These are phyloP conservation scores for Asteroscopus sphinx DNA, from an alignment of 2,888 invertebrate genomes.

Conservation along the genomic window DNA sequence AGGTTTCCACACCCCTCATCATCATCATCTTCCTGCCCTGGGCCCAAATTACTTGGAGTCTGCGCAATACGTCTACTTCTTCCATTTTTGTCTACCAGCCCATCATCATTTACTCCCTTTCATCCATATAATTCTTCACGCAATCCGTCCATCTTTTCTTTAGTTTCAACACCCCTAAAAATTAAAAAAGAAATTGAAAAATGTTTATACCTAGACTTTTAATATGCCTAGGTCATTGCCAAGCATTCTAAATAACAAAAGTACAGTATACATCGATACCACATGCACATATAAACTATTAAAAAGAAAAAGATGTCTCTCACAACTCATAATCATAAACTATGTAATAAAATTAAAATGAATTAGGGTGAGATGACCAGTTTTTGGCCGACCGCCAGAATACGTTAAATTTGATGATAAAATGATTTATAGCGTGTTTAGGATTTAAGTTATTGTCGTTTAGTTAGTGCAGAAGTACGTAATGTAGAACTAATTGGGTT, in stretches of 20 bases:
- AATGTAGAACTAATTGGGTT: constrained; percentile 7
- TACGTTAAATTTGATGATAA: constrained; percentile 42
- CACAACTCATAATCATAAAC: constrained; percentile 49
- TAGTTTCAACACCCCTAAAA: too few relatives aligned
- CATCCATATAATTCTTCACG: too few relatives aligned
- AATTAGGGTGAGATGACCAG: constrained; percentile 44
- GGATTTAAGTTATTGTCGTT: constrained; percentile 40
- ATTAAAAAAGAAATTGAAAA: not conserved
- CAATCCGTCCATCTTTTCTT: too few relatives aligned
- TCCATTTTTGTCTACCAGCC: too few relatives aligned
- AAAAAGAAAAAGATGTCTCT: constrained; percentile 54
- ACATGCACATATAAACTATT: constrained; percentile 25
- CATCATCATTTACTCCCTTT: too few relatives aligned
- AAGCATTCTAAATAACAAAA: constrained; percentile 25
- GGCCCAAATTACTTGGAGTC: too few relatives aligned
- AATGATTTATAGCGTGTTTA: constrained; percentile 51
- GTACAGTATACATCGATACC: not conserved
- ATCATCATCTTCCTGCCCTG: too few relatives aligned
- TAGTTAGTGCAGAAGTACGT: constrained; percentile 19
- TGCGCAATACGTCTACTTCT: too few relatives aligned
- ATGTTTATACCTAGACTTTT: constrained; percentile 1
- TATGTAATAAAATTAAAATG: constrained; percentile 55
- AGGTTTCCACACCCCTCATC: too few relatives aligned
- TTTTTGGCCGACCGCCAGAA: constrained; percentile 43
- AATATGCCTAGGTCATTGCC: constrained; percentile 53